Percentiles rank a stretch among this genome's conserved stretches.
phyloP scores from a whole-genome alignment of 2,888 invertebrate species.

The Rosalia funebris region DNA sequence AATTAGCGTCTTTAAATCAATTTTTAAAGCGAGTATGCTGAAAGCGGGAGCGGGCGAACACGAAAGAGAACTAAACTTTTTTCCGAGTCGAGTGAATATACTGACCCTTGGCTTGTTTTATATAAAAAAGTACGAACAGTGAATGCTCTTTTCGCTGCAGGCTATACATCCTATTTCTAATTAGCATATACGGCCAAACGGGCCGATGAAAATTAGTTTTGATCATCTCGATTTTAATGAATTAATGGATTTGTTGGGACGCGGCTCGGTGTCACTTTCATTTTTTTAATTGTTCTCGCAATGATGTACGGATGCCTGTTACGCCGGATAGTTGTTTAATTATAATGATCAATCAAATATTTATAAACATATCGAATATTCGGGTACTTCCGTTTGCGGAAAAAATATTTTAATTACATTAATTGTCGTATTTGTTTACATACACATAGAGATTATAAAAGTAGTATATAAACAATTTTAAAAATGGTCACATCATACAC shows the following conservation, averaged over 20 bases:
- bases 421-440: too few relatives aligned
- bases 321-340: constrained; percentile 20
- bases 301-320: constrained; percentile 23
- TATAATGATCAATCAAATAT: constrained; percentile 17
- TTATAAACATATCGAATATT: background rate
- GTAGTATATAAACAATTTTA: too few relatives aligned
- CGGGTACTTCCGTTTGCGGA: too few relatives aligned
- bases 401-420: too few relatives aligned
- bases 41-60: constrained; percentile 55
- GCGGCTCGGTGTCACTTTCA: too few relatives aligned
- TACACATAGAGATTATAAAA: too few relatives aligned
- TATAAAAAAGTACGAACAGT: constrained; percentile 59
- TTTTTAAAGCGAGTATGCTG: constrained; percentile 39
- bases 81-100: constrained; percentile 57
- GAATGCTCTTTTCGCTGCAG: constrained; percentile 63
- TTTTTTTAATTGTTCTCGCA: constrained; percentile 21
- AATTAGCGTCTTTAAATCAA: constrained; percentile 42
- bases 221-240: constrained; percentile 51
- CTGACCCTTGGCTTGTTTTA: constrained; percentile 65
- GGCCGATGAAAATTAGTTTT: constrained; percentile 61
- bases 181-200: constrained; percentile 61
- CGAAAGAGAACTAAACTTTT: constrained; percentile 60
- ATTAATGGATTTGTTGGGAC: too few relatives aligned
- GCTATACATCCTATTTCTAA: constrained; percentile 63
- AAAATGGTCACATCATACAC: too few relatives aligned